Base-by-base conservation (phyloP, 2,797 vertebrate genomes). In the Propithecus deckenii region DNA sequence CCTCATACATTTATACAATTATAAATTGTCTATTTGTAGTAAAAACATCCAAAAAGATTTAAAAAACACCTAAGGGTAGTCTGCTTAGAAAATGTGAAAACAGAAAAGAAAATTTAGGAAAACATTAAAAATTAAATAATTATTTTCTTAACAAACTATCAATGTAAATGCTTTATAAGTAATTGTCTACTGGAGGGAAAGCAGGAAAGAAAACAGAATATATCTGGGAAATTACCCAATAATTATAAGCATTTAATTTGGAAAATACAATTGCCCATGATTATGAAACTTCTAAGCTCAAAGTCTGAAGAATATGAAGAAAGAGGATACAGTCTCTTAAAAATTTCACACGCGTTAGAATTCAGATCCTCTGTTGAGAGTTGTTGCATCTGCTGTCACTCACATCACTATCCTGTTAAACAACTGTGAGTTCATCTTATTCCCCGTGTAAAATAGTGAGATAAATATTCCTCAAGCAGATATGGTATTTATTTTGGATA, bases 341-440 rank as follows among this genome's bases (percentile, higher is more conserved):
- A 80, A 23, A 9, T 2, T 4, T 30, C 81, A 85, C 6, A 3
- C 8, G n/a, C 7, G 0, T 30, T 22, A 14, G 7, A 18, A 15
- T 6, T 67, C 63, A 38, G 80, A 15, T 35, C 22, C n/a, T 13
- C 8, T 20, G 20, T 15, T 7, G n/a, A 48, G 4, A 18, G n/a
- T 5, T 4, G 2, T 15, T 4, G 1, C 2, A 1, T 20, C 8
- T n/a, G 22, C 20, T 4, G 20, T 30, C 13, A 8, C 28, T 32
- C 41, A n/a, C 25, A 1, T 30, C 22, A 32, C 43, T 1, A 0
- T n/a, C 55, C 52, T 65, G 15, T 10, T 63, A 41, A 72, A 41
- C 35, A 69, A 2, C 28, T 5, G 12, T 2, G 0, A 18, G 0
- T 71, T 72, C 13, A 13, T 18, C n/a, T 88, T 6, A 7, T 17